Evolutionary conservation across 2,113 vertebrate species (phyloP).

Genomic region (Climacteris rufus): DNA sequence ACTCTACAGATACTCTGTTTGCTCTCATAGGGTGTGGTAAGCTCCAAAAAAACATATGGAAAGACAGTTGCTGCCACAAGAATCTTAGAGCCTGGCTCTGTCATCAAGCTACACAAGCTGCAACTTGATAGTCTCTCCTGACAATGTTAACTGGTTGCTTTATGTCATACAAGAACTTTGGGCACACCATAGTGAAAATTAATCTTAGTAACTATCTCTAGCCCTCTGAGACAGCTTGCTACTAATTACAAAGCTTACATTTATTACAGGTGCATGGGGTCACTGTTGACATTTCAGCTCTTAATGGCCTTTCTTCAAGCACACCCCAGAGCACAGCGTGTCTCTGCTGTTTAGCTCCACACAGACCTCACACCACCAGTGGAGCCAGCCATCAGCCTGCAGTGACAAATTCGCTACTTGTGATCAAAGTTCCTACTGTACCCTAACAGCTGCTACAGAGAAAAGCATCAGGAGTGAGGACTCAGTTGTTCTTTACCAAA

Average conservation of each 20-base stretch:
- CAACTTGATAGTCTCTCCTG: background rate
- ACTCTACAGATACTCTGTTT: background rate
- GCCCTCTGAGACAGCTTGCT: conserved; percentile 8
- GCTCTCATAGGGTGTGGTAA: background rate
- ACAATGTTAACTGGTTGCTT: background rate
- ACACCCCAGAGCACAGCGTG: conserved; percentile 6
- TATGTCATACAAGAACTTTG: background rate
- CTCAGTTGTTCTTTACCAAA: background rate
- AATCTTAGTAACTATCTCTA: conserved; percentile 22
- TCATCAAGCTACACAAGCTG: background rate
- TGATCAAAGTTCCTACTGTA: background rate
- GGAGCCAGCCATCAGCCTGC: background rate
- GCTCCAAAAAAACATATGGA: background rate
- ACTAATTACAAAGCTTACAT: conserved; percentile 55
- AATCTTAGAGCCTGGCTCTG: background rate
- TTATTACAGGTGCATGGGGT: conserved; percentile 45
- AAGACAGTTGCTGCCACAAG: background rate
- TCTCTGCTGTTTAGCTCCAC: background rate
- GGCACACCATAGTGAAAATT: background rate
- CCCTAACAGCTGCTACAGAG: background rate
- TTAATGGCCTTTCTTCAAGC: conserved; percentile 10
- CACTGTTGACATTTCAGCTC: conserved; percentile 20
- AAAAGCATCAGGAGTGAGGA: background rate
- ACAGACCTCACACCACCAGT: background rate
- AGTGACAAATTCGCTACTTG: background rate